phyloP scores from a whole-genome alignment of 2,888 invertebrate species.

The Tromatobia lineatoria region DNA sequence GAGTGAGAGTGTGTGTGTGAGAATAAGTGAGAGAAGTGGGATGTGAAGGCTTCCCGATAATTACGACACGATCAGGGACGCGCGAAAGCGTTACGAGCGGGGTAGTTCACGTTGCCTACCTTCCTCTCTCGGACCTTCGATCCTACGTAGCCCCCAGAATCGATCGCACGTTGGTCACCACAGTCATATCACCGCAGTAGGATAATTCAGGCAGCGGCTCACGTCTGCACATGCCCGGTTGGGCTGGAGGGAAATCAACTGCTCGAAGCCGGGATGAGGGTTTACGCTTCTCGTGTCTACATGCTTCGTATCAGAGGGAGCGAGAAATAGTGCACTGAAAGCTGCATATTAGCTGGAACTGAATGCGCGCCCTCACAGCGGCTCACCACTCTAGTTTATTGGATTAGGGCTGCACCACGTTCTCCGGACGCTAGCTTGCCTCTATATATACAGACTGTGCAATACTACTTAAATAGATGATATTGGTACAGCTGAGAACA shows the following conservation, averaged over 20 bases:
- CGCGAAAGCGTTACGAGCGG: slow-evolving; percentile 1
- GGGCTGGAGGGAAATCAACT: background rate
- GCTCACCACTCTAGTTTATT: slow-evolving; percentile 29
- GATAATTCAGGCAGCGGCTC: slow-evolving; percentile 34
- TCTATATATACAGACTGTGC: slow-evolving; percentile 5
- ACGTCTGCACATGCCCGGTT: background rate
- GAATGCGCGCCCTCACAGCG: background rate
- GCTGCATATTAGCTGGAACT: slow-evolving; percentile 8
- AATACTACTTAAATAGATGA: background rate
- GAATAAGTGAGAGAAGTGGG: slow-evolving; percentile 18
- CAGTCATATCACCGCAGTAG: background rate
- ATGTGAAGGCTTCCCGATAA: slow-evolving; percentile 44
- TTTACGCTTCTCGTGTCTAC: slow-evolving; percentile 11
- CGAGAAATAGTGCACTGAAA: background rate
- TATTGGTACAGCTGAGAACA: background rate
- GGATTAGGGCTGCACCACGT: slow-evolving; percentile 12
- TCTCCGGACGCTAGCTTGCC: background rate
- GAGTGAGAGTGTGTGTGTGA: slow-evolving; percentile 1
- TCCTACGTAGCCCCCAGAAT: background rate
- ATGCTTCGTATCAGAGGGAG: background rate
- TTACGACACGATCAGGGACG: slow-evolving; percentile 23
- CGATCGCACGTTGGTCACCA: slow-evolving; percentile 31
- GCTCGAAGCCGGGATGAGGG: slow-evolving; percentile 21
- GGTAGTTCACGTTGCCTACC: background rate
- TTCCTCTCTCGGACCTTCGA: background rate